Evolutionary conservation across 1,140 invertebrate genomes (phyloP), one percentile per base, ranked within the genome.

Genomic region (Anthonomus grandis): DNA sequence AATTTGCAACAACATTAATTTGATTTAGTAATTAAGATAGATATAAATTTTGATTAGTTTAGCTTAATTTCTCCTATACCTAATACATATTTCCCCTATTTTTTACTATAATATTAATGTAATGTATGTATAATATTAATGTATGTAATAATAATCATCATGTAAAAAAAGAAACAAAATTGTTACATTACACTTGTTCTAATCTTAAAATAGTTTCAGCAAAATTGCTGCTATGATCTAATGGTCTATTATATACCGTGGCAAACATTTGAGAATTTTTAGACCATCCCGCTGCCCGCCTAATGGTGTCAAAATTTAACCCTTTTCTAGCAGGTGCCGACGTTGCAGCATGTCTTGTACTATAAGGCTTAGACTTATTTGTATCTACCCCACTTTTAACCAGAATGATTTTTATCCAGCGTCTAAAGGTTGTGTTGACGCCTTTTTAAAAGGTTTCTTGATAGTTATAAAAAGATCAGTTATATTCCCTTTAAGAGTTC

Each of bases 341-440:
- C 13, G 57, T 59, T 52, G 66, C 8, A 3, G 64, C 63, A 31
- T 68, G 68, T 0, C 66, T 57, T 5, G 62, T 63, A 37, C 60
- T 64, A 39, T 69, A 64, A 0, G 65, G 64, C n/a, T 48, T 48
- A 22, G 62, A 64, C 47, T 51, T 24, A 0, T 41, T 37, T 2
- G 59, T 62, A 22, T 66, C 63, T 5, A 70, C 39, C 1, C 67
- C 66, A 31, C 65, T 62, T 9, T 49, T 48, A 10, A 18, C 13
- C n/a, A 68, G 36, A 15, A 39, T 50, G 23, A 52, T 37, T 47
- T 64, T 65, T 10, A 68, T 68, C 67, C 68, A 70, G 34, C 64
- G 38, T 34, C 65, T 46, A 69, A 50, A 8, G 60, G 63, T 49
- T 64, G 64, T 17, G 61, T 13, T 5, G 54, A 25, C 19, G 60